Conservation (phyloP, 2,113 vertebrate species). For the Gnathonemus longibarbis region DNA sequence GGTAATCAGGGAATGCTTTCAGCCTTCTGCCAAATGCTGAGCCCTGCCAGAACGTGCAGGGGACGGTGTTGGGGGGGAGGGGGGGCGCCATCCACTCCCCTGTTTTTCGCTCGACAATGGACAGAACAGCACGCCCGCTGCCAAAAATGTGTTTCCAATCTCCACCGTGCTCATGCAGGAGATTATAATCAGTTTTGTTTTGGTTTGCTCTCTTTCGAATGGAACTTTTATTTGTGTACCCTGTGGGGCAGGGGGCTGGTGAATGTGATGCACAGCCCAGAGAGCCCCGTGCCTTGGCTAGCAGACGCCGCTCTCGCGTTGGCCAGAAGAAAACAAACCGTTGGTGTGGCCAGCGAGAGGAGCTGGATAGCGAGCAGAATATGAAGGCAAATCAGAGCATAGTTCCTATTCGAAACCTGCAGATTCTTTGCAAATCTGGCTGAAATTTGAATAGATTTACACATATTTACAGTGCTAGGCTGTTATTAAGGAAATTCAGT, state of each 20-base stretch:
- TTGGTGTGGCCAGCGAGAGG: no score
- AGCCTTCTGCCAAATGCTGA: slow-evolving; percentile 8
- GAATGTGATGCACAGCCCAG: slow-evolving; percentile 21
- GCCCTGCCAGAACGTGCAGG: slow-evolving; percentile 2
- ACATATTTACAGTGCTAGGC: neutral
- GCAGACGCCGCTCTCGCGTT: neutral
- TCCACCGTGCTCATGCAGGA: slow-evolving; percentile 37
- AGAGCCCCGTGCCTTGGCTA: slow-evolving; percentile 28
- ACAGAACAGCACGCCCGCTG: slow-evolving; percentile 15
- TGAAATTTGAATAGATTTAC: neutral
- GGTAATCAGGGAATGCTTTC: slow-evolving; percentile 15
- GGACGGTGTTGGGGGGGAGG: neutral
- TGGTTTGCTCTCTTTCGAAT: slow-evolving; percentile 20
- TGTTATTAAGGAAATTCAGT: neutral
- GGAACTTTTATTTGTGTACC: slow-evolving; percentile 37
- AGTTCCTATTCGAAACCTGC: neutral
- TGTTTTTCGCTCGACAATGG: slow-evolving; percentile 4
- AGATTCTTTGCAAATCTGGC: neutral
- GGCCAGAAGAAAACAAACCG: neutral
- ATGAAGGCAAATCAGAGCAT: neutral
- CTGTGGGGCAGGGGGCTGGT: slow-evolving; percentile 33
- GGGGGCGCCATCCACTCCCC: neutral
- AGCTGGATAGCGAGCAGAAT: neutral
- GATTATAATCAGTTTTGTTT: slow-evolving; percentile 24
- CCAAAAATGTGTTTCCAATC: slow-evolving; percentile 50